phyloP scores from a whole-genome alignment of 1,140 invertebrate species.

The Drosophila navojoa region DNA sequence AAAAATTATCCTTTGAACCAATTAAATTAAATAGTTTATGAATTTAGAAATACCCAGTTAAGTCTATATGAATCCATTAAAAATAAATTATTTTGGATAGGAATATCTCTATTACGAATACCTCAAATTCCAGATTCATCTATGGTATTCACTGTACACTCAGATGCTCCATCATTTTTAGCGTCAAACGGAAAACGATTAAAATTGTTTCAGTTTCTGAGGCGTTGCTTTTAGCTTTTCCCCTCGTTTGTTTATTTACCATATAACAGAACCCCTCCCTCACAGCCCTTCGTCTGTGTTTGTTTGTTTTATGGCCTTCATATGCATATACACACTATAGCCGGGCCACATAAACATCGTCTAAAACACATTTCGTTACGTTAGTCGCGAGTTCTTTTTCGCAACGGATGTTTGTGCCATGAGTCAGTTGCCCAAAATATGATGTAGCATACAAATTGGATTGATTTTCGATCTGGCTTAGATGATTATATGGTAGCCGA shows the following conservation, averaged over 20 bases:
- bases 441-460: slow-evolving; percentile 45
- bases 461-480: slow-evolving; percentile 42
- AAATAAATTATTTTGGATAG: no score
- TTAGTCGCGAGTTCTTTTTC: slow-evolving; percentile 40
- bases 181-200: slow-evolving; percentile 54
- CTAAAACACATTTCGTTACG: slow-evolving; percentile 43
- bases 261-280: slow-evolving; percentile 38
- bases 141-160: slow-evolving; percentile 36
- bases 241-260: slow-evolving; percentile 65
- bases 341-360: slow-evolving; percentile 12
- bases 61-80: not conserved
- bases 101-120: no score
- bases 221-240: slow-evolving; percentile 37
- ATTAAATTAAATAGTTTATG: no score
- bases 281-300: slow-evolving; percentile 36
- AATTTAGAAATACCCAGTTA: not conserved
- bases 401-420: slow-evolving; percentile 77
- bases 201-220: slow-evolving; percentile 66
- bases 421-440: slow-evolving; percentile 61
- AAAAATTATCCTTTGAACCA: no score
- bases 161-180: slow-evolving; percentile 52
- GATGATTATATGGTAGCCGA: slow-evolving; percentile 12
- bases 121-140: not conserved
- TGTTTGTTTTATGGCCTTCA: slow-evolving; percentile 68
- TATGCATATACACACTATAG: slow-evolving; percentile 28